Percentiles rank a stretch among this genome's conserved stretches.
Evolutionary conservation across 2,888 invertebrate species (phyloP).

Genomic region (Rhopalosiphum nymphaeae): DNA sequence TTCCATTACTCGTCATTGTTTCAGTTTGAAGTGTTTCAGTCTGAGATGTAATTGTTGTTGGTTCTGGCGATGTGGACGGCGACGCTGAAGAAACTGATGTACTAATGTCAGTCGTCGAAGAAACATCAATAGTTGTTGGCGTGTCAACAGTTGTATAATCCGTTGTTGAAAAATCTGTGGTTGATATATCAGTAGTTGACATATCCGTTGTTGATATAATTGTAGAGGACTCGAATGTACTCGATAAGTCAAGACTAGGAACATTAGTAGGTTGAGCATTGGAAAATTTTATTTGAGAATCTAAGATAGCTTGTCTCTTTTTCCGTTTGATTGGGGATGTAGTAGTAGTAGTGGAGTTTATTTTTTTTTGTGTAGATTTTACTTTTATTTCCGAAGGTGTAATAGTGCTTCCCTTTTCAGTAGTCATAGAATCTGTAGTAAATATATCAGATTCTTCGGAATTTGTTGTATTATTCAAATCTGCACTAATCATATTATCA

Average conservation of each 20-base stretch:
- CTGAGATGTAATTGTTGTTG: not conserved
- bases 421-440: not conserved
- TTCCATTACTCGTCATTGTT: slow-evolving; percentile 21
- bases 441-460: not conserved
- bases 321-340: not conserved
- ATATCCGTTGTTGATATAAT: slow-evolving; percentile 50
- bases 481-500: not conserved
- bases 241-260: not conserved
- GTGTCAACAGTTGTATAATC: slow-evolving; percentile 32
- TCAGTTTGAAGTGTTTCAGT: slow-evolving; percentile 25
- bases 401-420: not conserved
- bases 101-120: not conserved
- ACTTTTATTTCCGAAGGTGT: not conserved
- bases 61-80: slow-evolving; percentile 1
- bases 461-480: not conserved
- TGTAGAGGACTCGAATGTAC: not conserved
- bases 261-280: slow-evolving; percentile 26
- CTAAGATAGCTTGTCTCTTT: slow-evolving; percentile 27
- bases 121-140: slow-evolving; percentile 32
- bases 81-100: not conserved
- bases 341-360: not conserved
- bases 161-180: slow-evolving; percentile 49
- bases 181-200: slow-evolving; percentile 41
- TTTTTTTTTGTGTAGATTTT: not conserved
- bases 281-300: not conserved